Conservation (phyloP, 2,113 vertebrate genomes). For the Amblyornis subalaris region DNA sequence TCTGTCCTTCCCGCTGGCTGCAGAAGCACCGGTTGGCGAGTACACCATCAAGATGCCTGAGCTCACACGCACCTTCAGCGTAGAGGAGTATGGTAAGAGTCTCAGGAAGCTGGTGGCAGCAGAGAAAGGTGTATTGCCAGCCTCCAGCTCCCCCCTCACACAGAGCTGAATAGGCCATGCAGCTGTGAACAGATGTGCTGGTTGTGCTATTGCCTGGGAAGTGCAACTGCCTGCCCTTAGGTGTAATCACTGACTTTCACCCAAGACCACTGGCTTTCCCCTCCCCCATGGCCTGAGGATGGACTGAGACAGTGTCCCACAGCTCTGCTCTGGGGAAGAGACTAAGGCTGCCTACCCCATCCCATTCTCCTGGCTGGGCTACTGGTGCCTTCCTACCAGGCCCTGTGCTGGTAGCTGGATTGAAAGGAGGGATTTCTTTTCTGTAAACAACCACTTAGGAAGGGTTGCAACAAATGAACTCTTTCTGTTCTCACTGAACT, state of each 20-base stretch:
- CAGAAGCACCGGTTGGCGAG: slow-evolving; percentile 28
- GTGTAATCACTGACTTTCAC: background rate
- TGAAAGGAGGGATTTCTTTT: background rate
- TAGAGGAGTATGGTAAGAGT: slow-evolving; percentile 56
- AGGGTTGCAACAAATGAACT: background rate
- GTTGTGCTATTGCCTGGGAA: background rate
- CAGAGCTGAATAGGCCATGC: background rate
- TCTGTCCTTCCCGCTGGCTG: slow-evolving; percentile 47
- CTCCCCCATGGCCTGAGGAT: background rate
- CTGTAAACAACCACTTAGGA: background rate
- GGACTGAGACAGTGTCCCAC: background rate
- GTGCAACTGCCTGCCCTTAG: background rate
- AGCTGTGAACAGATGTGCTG: background rate
- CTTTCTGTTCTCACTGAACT: background rate
- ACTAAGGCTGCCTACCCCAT: background rate
- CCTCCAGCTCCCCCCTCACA: fast-evolving
- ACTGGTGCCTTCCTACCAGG: background rate
- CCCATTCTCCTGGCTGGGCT: background rate
- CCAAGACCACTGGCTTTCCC: background rate
- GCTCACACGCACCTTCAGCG: slow-evolving; percentile 7
- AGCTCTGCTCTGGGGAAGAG: background rate
- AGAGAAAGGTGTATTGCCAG: background rate
- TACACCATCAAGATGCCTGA: slow-evolving; percentile 21
- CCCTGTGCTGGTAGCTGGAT: background rate
- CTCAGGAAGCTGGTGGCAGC: background rate